A percentile compares a stretch with the other conserved stretches of the same genome.
phyloP scores from a whole-genome alignment of 2,888 invertebrate genomes.

The Mayetiola destructor region DNA sequence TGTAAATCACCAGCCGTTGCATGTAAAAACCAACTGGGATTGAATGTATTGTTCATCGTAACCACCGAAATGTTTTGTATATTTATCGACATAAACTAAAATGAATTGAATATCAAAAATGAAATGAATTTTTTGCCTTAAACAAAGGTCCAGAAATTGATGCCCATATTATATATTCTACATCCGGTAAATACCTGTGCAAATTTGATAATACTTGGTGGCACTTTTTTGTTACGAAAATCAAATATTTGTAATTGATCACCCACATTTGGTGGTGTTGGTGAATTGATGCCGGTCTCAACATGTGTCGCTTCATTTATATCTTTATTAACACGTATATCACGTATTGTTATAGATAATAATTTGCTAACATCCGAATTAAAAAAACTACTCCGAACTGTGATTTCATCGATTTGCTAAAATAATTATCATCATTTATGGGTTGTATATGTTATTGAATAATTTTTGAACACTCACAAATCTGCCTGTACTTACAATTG shows the following conservation, averaged over 20 bases:
- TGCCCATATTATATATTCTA: too few relatives aligned
- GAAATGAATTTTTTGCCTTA: background rate
- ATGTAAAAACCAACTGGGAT: constrained; percentile 54
- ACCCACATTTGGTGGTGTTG: constrained; percentile 16
- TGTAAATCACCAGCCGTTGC: constrained; percentile 54
- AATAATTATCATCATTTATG: constrained; percentile 22
- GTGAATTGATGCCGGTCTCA: constrained; percentile 37
- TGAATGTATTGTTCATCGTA: constrained; percentile 44
- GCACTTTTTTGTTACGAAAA: constrained; percentile 60
- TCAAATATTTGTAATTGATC: constrained; percentile 36
- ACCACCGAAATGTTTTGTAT: constrained; percentile 56
- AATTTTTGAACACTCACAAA: constrained; percentile 14
- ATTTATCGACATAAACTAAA: constrained; percentile 72
- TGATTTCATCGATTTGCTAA: constrained; percentile 73
- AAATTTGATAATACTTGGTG: constrained; percentile 64
- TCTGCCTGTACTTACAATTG: constrained; percentile 45
- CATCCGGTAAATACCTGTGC: constrained; percentile 56
- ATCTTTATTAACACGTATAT: constrained; percentile 68
- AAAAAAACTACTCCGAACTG: constrained; percentile 72
- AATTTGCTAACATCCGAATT: constrained; percentile 78
- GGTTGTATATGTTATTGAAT: background rate
- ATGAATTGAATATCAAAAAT: background rate
- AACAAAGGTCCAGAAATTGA: too few relatives aligned
- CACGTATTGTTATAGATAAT: constrained; percentile 64
- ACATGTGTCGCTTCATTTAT: constrained; percentile 39